phyloP scores from a whole-genome alignment of 2,888 invertebrate species.

The Drosophila buzzatii region DNA sequence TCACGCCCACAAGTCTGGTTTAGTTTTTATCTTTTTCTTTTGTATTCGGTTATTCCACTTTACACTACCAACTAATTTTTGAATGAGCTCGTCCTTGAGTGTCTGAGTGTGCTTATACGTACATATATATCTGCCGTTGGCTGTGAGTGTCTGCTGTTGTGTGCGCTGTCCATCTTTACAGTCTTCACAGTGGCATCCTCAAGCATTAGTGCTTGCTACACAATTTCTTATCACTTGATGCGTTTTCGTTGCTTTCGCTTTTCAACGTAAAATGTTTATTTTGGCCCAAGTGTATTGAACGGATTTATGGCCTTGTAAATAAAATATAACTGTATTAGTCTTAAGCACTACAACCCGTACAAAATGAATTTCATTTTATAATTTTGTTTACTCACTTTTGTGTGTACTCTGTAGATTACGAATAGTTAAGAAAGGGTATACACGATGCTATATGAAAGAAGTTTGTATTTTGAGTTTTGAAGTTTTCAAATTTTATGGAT shows the following conservation, averaged over 20 bases:
- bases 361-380: slow-evolving; percentile 4
- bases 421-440: too few species aligned
- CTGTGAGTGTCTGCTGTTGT: slow-evolving; percentile 2
- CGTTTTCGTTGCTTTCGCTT: slow-evolving; percentile 25
- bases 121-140: slow-evolving; percentile 15
- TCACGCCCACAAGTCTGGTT: slow-evolving; percentile 47
- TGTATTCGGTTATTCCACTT: slow-evolving; percentile 44
- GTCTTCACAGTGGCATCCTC: slow-evolving; percentile 30
- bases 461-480: neutral
- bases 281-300: slow-evolving; percentile 11
- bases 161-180: slow-evolving; percentile 1
- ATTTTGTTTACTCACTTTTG: slow-evolving; percentile 2
- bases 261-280: slow-evolving; percentile 2
- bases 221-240: slow-evolving; percentile 16
- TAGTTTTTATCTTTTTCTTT: slow-evolving; percentile 30
- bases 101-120: slow-evolving; percentile 17
- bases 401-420: neutral
- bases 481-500: neutral
- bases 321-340: neutral
- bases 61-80: slow-evolving; percentile 55
- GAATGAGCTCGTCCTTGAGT: slow-evolving; percentile 59
- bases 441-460: neutral
- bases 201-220: slow-evolving; percentile 19
- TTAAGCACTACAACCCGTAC: neutral
- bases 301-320: slow-evolving; percentile 11